These are phyloP conservation scores for Zygogramma bicolorata DNA, from an alignment of 2,888 invertebrate genomes.

Conservation along the genomic window DNA sequence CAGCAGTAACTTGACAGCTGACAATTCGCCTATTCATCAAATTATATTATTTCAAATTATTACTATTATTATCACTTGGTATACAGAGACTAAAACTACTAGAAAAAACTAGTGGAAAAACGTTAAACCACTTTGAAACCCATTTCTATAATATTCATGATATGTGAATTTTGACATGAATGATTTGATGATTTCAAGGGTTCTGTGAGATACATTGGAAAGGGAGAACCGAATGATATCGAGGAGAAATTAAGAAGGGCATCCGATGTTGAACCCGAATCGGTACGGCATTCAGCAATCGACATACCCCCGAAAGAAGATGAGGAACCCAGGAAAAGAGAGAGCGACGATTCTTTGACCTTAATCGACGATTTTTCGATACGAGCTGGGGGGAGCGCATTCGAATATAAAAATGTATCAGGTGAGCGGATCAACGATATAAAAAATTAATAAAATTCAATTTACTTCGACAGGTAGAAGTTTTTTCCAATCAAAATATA, in stretches of 20 bases:
- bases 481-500: too few species aligned
- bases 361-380: neutral
- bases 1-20: too few species aligned
- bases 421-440: neutral
- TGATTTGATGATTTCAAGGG: conserved; percentile 5
- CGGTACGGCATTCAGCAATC: neutral
- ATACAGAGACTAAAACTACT: too few species aligned
- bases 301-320: neutral
- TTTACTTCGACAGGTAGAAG: too few species aligned
- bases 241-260: neutral
- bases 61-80: too few species aligned
- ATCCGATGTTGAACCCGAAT: neutral
- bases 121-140: too few species aligned
- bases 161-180: too few species aligned
- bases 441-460: too few species aligned
- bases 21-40: too few species aligned
- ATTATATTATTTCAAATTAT: too few species aligned
- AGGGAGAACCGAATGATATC: neutral
- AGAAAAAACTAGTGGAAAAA: too few species aligned
- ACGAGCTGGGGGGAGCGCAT: neutral
- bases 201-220: conserved; percentile 1
- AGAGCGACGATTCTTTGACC: neutral
- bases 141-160: too few species aligned
- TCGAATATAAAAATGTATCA: neutral
- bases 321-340: neutral